phyloP scores from a whole-genome alignment of 2,113 vertebrate species.

The Puma concolor region DNA sequence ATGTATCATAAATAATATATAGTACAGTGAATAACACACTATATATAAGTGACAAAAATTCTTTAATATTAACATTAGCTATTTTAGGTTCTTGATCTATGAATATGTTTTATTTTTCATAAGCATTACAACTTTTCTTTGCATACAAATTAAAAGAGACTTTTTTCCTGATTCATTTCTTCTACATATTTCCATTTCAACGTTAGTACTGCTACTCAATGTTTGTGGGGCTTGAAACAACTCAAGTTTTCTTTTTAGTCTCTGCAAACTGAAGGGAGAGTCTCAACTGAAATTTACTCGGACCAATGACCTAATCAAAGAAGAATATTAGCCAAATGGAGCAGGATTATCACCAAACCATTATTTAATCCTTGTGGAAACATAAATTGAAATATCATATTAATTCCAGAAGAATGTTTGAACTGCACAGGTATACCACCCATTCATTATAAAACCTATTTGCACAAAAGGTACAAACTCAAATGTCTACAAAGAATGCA shows the following conservation, averaged over 20 bases:
- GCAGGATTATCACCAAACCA: neutral
- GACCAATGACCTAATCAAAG: neutral
- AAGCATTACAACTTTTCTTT: neutral
- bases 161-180: neutral
- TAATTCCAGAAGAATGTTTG: neutral
- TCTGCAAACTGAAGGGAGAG: neutral
- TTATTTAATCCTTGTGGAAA: neutral
- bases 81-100: neutral
- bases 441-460: neutral
- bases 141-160: neutral
- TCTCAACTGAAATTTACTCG: neutral
- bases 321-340: neutral
- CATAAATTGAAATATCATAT: neutral
- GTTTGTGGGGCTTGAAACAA: neutral
- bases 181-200: neutral
- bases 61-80: neutral
- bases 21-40: neutral
- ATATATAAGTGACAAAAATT: neutral
- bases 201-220: neutral
- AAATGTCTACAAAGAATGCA: neutral
- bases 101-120: conserved; percentile 18
- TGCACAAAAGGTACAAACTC: neutral
- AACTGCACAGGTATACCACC: neutral
- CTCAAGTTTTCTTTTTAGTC: neutral
- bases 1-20: neutral